phyloP scores from a whole-genome alignment of 2,113 vertebrate genomes.

The Talpa occidentalis region DNA sequence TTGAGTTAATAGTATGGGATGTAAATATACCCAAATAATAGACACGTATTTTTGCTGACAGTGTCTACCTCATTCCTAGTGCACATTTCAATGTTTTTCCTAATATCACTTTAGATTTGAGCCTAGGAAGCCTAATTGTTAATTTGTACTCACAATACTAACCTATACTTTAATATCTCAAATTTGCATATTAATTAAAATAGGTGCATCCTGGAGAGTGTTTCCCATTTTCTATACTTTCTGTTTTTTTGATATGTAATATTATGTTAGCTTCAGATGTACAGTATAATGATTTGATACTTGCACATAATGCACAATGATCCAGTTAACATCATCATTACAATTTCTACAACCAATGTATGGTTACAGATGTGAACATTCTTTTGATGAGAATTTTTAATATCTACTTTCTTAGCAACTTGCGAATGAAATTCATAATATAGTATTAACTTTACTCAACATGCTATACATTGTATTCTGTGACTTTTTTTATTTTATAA shows the following conservation, averaged over 20 bases:
- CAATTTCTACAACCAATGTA: too few species aligned
- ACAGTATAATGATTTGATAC: background rate
- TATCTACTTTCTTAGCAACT: background rate
- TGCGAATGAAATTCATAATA: background rate
- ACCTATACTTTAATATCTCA: background rate
- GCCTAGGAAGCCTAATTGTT: background rate
- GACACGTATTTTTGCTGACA: background rate
- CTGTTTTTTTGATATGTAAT: background rate
- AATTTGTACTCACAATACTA: background rate
- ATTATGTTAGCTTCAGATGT: background rate
- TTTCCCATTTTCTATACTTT: background rate
- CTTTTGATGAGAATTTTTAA: background rate
- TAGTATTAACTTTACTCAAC: background rate
- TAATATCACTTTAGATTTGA: background rate
- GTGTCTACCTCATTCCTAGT: background rate
- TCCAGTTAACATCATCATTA: too few species aligned
- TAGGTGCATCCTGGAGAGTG: background rate
- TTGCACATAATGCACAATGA: too few species aligned
- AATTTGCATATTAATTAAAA: background rate
- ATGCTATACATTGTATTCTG: background rate
- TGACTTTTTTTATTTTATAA: background rate
- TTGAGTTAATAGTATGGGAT: background rate
- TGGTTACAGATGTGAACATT: background rate
- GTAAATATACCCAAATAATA: background rate
- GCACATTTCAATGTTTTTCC: background rate